phyloP scores from a whole-genome alignment of 1,140 invertebrate species.

The Neelides sp. region DNA sequence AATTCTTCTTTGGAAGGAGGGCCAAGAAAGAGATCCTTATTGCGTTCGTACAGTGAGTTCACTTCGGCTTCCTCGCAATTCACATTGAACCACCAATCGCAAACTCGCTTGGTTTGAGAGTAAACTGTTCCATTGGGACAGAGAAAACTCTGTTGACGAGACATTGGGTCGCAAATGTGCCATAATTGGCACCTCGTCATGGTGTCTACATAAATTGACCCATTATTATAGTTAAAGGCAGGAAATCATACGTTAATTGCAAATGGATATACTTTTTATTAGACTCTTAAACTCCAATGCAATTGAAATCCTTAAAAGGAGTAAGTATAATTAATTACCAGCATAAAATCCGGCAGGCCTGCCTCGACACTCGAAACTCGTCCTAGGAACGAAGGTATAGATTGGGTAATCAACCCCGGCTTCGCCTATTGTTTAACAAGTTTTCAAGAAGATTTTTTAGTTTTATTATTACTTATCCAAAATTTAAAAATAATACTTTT shows the following conservation, averaged over 20 bases:
- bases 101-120: slow-evolving; percentile 71
- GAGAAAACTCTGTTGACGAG: slow-evolving; percentile 44
- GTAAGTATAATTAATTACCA: not conserved
- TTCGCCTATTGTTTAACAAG: not conserved
- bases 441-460: not conserved
- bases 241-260: not conserved
- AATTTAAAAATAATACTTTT: not conserved
- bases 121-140: slow-evolving; percentile 81
- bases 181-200: slow-evolving; percentile 27
- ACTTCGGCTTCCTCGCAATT: slow-evolving; percentile 21
- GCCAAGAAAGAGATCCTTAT: slow-evolving; percentile 22
- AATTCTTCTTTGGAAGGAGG: slow-evolving; percentile 5
- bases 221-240: not conserved
- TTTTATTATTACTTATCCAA: not conserved
- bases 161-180: slow-evolving; percentile 27
- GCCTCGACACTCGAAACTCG: slow-evolving; percentile 24
- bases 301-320: no score
- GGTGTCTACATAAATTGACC: slow-evolving; percentile 8
- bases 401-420: slow-evolving; percentile 25
- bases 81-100: slow-evolving; percentile 49
- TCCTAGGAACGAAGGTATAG: slow-evolving; percentile 17
- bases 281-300: no score
- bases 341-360: slow-evolving; percentile 26
- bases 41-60: slow-evolving; percentile 20
- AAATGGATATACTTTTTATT: no score